A percentile compares a stretch with the other conserved stretches of the same genome.
These are phyloP conservation scores for Champsocephalus gunnari DNA, from an alignment of 2,797 vertebrate genomes.

Conservation along the genomic window DNA sequence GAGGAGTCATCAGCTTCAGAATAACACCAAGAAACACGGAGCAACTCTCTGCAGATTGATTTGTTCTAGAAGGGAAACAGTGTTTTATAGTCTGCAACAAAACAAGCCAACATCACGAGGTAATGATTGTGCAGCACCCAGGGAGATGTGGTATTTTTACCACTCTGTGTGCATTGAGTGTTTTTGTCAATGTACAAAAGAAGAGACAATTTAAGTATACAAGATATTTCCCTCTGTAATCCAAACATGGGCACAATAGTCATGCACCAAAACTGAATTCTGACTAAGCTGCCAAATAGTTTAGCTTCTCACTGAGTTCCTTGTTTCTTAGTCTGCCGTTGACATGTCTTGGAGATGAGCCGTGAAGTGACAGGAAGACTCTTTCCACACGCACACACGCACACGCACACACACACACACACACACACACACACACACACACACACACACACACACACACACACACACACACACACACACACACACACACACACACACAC, in stretches of 20 bases:
- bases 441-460: background rate
- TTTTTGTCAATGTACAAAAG: conserved; percentile 60
- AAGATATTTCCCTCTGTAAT: conserved; percentile 45
- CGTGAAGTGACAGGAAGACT: conserved; percentile 60
- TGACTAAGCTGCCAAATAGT: conserved; percentile 42
- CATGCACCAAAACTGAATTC: conserved; percentile 53
- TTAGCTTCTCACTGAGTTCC: conserved; percentile 51
- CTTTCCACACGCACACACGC: background rate
- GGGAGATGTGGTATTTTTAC: conserved; percentile 72
- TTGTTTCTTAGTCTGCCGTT: conserved; percentile 53
- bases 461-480: background rate
- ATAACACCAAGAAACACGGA: conserved; percentile 60
- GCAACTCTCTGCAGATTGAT: conserved; percentile 62
- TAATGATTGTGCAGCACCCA: conserved; percentile 62
- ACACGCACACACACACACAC: too few relatives aligned
- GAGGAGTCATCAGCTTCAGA: conserved; percentile 65
- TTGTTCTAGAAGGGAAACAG: conserved; percentile 61
- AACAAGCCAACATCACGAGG: conserved; percentile 57
- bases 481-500: conserved; percentile 12
- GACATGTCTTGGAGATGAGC: conserved; percentile 49
- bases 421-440: too few relatives aligned
- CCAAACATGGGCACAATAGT: conserved; percentile 50
- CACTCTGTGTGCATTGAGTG: conserved; percentile 67
- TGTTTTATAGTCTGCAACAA: conserved; percentile 59
- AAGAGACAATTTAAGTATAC: conserved; percentile 48